Base-by-base conservation (phyloP, 2,888 invertebrate species). In the Eumerus sabulonum region DNA sequence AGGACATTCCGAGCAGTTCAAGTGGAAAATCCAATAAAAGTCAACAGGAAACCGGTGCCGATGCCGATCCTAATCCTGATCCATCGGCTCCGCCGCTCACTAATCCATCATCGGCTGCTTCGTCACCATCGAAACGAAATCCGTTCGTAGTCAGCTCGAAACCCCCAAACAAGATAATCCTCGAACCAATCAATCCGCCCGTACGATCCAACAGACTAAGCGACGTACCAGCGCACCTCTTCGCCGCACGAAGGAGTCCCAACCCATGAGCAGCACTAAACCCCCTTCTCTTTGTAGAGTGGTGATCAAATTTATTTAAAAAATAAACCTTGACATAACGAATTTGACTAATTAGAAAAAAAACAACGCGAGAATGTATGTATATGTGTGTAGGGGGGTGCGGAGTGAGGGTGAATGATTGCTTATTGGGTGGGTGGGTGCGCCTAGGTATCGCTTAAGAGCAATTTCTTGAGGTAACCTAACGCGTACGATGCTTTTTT, bases 101-200 rank as follows among this genome's bases (percentile, higher is more conserved):
- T 12, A 67, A 68, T 0, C 51, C 64, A 12, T 76, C 82, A 9
- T 76, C 74, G 13, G 64, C 51, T 1, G 18, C 36, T 9, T 77
- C 74, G 1, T 68, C 60, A 3, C 48, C 73, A 45, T 72, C 83
- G 13, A 83, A 83, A 66, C 57, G 82, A 3, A 84, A 85, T 82
- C 84, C 84, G 5, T 85, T 85, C 57, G 59, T 84, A 14, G 76
- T 83, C 5, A 83, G 76, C 18, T 35, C 68, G 45, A 76, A 81
- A 36, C 82, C 72, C 18, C 84, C 84, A 1, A 84, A 84, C 63
- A 84, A 84, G 79, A 83, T 85, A 5, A 84, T 84, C 54, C 63
- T 85, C 35, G 85, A 85, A 45, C 85, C 85, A 9, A 84, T 85
- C 11, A 82, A 83, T 56, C 82, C 84, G 14, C 82, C 84, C 4